Evolutionary conservation across 1,140 invertebrate genomes (phyloP).

Genomic region (Leptinotarsa texana): DNA sequence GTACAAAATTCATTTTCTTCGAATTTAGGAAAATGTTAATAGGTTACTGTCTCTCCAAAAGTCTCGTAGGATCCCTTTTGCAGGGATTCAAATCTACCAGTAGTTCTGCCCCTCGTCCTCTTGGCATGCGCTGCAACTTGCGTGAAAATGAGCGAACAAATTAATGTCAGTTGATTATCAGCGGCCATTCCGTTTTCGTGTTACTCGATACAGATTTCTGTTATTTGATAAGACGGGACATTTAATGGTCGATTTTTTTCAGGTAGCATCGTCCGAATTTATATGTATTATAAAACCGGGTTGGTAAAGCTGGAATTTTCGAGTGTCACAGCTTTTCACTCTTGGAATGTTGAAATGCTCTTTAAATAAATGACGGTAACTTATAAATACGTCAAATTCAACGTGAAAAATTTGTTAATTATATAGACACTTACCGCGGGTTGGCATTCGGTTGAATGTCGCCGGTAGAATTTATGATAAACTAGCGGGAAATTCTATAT

Average conservation of each 20-base stretch:
- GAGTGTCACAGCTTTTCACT: background rate
- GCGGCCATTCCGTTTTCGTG: constrained; percentile 15
- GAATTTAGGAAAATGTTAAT: too few species aligned
- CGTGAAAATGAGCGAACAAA: constrained; percentile 4
- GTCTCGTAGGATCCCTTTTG: background rate
- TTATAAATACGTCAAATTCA: constrained; percentile 39
- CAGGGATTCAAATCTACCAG: background rate
- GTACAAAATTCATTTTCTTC: too few species aligned
- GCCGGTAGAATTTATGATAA: background rate
- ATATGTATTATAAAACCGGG: background rate
- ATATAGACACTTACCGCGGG: constrained; percentile 40
- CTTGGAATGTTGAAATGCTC: constrained; percentile 35
- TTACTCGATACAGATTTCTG: constrained; percentile 21
- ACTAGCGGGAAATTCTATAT: background rate
- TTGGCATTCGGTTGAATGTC: constrained; percentile 25
- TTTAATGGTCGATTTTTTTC: constrained; percentile 20
- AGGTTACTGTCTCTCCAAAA: background rate
- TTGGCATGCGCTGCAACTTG: background rate
- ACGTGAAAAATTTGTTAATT: constrained; percentile 45
- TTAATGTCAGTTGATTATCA: constrained; percentile 11
- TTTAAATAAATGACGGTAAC: constrained; percentile 37
- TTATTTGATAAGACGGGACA: constrained; percentile 13
- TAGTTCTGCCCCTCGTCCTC: background rate
- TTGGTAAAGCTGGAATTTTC: background rate
- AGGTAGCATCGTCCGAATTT: constrained; percentile 20